A percentile compares a stretch with the other conserved stretches of the same genome.
These are phyloP conservation scores for Leucosticte australis DNA, from an alignment of 2,113 vertebrate species.

Conservation along the genomic window DNA sequence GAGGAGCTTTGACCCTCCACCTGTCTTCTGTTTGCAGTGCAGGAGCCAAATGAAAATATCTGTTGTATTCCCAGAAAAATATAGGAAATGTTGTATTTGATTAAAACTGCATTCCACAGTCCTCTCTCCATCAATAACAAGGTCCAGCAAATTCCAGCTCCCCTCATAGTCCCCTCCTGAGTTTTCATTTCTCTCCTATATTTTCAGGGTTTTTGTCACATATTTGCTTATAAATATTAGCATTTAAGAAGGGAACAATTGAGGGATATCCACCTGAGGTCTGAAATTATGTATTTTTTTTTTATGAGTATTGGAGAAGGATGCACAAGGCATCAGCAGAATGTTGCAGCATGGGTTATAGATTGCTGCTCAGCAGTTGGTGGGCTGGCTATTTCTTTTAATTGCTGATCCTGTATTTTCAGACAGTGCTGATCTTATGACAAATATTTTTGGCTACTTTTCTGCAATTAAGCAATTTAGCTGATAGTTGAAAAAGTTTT, in stretches of 20 bases:
- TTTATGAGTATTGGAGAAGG: not conserved
- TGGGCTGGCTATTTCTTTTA: slow-evolving; percentile 46
- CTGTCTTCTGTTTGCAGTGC: not conserved
- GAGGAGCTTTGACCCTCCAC: not conserved
- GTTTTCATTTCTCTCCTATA: not conserved
- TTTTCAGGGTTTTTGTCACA: not conserved
- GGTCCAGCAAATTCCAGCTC: not conserved
- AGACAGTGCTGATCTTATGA: slow-evolving; percentile 44
- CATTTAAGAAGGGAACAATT: not conserved
- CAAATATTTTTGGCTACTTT: slow-evolving; percentile 18
- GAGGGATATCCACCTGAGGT: not conserved
- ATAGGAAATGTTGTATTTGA: not conserved
- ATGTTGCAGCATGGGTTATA: slow-evolving; percentile 28
- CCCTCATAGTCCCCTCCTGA: not conserved
- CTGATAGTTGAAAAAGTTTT: not conserved
- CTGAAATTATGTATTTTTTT: not conserved
- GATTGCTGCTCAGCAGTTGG: slow-evolving; percentile 38
- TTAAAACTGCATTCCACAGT: not conserved
- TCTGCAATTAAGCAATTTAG: slow-evolving; percentile 36
- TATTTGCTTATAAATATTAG: not conserved
- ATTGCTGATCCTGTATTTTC: slow-evolving; percentile 52
- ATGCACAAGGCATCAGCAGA: slow-evolving; percentile 39
- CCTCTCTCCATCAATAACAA: not conserved
- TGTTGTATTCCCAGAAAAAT: not conserved
- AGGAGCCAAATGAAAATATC: not conserved